Percentiles rank a stretch among this genome's conserved stretches.
These are phyloP conservation scores for Medauroidea extradentata DNA, from an alignment of 1,140 invertebrate species.

Conservation along the genomic window DNA sequence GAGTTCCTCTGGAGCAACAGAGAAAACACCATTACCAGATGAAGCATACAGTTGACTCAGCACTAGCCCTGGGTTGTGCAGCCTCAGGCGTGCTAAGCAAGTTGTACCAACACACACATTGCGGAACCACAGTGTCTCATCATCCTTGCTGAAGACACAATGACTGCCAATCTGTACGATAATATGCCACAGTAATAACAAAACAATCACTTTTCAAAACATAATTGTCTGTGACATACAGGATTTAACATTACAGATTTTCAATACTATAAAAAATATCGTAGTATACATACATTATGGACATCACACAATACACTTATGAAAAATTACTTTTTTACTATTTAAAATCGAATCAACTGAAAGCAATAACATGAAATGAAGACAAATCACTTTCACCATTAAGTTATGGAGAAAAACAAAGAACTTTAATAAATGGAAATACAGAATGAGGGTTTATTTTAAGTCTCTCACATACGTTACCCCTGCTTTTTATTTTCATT, in stretches of 20 bases:
- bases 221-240: neutral
- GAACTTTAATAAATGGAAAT: no score
- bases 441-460: no score
- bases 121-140: constrained; percentile 32
- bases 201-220: constrained; percentile 4
- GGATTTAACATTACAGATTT: neutral
- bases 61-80: constrained; percentile 31
- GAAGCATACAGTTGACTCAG: constrained; percentile 21
- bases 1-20: constrained; percentile 21
- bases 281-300: no score
- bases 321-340: no score
- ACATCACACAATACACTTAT: no score
- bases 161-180: constrained; percentile 10
- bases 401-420: no score
- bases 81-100: constrained; percentile 22
- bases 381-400: no score
- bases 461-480: no score
- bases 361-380: no score
- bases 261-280: neutral
- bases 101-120: constrained; percentile 23
- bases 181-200: neutral
- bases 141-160: constrained; percentile 24
- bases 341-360: no score
- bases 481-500: no score
- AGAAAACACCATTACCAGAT: constrained; percentile 20